Base-by-base conservation (phyloP, 2,113 vertebrate genomes). In the Heterotis niloticus region DNA sequence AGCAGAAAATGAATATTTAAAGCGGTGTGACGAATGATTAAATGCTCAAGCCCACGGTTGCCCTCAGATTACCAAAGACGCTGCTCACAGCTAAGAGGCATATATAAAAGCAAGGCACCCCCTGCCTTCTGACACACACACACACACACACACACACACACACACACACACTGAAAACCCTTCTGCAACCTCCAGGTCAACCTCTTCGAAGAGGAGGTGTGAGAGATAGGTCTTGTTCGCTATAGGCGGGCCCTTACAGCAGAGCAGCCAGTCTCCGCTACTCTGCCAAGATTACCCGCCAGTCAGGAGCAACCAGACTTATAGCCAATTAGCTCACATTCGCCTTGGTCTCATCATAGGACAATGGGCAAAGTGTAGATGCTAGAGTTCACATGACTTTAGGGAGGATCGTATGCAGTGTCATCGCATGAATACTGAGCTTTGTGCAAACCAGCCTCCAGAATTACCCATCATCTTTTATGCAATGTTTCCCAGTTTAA, bases 61-160 rank as follows among this genome's bases (percentile, higher is more conserved):
- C 82, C 88, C 88, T 92, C 89, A 91, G 89, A 88, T 93, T 91
- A 91, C 88, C 89, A 93, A 91, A 91, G 85, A 90, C 60, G 64
- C 66, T 29, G 34, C 81, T 91, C 89, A 92, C 84, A 82, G 69
- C 79, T 24, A 83, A 87, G 78, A 80, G 81, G 77, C 84, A 69
- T 52, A 72, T 7, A 76, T 66, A 74, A 10, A n/a, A 81, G 76
- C 82, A 84, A 29, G 34, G 72, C 52, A 77, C 64, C 52, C 83
- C 79, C 79, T 85, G 80, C 82, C 82, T 78, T 81, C 85, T 85
- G 86, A 85, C 71, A 85, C 83, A 85, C 62, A 76, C 26, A 85
- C 76, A 65, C 59, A 60, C 74, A 79, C 34, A 85, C 71, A 82
- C 52, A 82, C 1, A 28, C 51, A 59, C 78, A 78, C 29, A 83